These are phyloP conservation scores for Meiosimyza decipiens DNA, from an alignment of 2,888 invertebrate genomes.

Conservation along the genomic window DNA sequence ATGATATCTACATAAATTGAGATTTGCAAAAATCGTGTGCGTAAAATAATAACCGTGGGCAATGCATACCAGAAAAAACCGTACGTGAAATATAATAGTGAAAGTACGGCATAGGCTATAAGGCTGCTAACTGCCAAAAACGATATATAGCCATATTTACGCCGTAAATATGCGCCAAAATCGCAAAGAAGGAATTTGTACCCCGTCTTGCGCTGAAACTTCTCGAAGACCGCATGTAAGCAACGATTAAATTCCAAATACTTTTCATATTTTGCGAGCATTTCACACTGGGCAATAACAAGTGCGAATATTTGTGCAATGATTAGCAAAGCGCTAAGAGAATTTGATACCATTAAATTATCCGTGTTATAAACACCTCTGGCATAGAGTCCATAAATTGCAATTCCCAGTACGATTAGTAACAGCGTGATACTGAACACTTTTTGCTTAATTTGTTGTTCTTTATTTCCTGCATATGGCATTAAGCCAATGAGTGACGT, in stretches of 20 bases:
- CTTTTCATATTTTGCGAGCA: constrained; percentile 44
- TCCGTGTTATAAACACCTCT: constrained; percentile 27
- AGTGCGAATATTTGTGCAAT: constrained; percentile 46
- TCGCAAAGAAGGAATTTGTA: background rate
- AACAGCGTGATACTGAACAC: constrained; percentile 45
- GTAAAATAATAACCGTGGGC: constrained; percentile 36
- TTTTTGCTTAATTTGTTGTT: constrained; percentile 45
- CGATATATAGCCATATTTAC: constrained; percentile 34
- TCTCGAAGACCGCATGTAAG: constrained; percentile 41
- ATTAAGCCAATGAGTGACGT: constrained; percentile 51
- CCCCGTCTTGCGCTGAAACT: constrained; percentile 25
- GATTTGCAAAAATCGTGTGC: constrained; percentile 41
- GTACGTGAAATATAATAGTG: constrained; percentile 31
- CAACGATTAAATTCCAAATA: constrained; percentile 49
- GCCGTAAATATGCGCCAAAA: constrained; percentile 25
- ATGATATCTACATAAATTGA: constrained; percentile 42
- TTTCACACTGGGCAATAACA: constrained; percentile 49
- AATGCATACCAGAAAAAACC: constrained; percentile 44
- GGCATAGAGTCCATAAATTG: constrained; percentile 43
- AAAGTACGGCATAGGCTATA: constrained; percentile 18
- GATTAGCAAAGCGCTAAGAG: constrained; percentile 52
- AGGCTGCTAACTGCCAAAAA: constrained; percentile 36
- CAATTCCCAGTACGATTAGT: constrained; percentile 39
- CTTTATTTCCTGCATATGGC: constrained; percentile 47
- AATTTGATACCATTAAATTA: constrained; percentile 48